Base-by-base conservation (phyloP, 2,113 vertebrate species). In the Chloroceryle aenea region DNA sequence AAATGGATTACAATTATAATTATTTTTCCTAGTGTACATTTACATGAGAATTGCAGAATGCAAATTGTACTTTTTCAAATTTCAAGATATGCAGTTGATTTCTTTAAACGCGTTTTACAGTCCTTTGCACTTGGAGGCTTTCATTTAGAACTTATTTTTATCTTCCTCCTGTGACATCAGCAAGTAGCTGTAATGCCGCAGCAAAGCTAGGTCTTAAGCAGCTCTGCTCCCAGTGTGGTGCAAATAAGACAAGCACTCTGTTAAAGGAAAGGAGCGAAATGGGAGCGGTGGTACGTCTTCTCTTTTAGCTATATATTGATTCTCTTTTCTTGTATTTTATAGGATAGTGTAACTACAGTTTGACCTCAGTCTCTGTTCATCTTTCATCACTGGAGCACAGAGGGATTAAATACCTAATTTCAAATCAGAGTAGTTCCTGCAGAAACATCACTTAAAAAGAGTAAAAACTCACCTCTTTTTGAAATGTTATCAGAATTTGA, bases 1-100 rank as follows among this genome's bases (percentile, higher is more conserved):
- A 98, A 98, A 98, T 5, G 20, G 94, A 97, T 97, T 97, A 97
- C 95, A 98, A 85, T 96, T 94, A 96, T 94, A 96, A 98, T 98
- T 96, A 93, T 96, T 95, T 96, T 96, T 95, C 67, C 64, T 89
- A 93, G 45, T 67, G 87, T 96, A 97, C 64, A 74, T 88, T 97
- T 85, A 92, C 95, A 89, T 94, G 93, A 96, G 95, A 96, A 97
- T 92, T 95, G 67, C 78, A 87, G 53, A 93, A 94, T 94, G 72
- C 64, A 97, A 91, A 91, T 63, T 82, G 68, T 69, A 66, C 69
- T 83, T 95, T 79, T 69, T 92, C 73, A 73, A 9, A 76, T 38
- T 89, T 83, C 36, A 64, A 87, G 85, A 56, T 79, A 63, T 19
- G 30, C 47, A 42, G 30, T 86, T 75, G 56, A 72, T 90, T 85